A percentile compares a stretch with the other conserved stretches of the same genome.
phyloP scores from a whole-genome alignment of 37 sponge, comb jelly and placozoan species.

The Amphimedon queenslandica region DNA sequence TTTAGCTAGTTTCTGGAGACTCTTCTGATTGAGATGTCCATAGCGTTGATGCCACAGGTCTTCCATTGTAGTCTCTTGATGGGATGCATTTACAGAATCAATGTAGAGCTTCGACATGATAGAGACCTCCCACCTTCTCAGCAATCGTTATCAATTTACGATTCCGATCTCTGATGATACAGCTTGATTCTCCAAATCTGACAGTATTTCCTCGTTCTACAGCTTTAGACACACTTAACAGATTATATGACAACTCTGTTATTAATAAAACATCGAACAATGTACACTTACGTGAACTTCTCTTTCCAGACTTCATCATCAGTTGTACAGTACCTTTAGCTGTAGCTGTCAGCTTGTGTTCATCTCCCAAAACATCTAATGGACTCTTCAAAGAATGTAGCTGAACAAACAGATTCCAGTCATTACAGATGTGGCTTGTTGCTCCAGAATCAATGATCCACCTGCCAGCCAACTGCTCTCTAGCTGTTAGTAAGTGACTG shows the following conservation, averaged over 20 bases:
- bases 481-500: too few species aligned
- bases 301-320: constrained; percentile 20
- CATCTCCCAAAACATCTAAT: too few species aligned
- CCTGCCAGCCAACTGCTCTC: too few species aligned
- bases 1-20: constrained; percentile 29
- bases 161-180: not conserved
- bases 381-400: too few species aligned
- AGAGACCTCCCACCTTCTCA: not conserved
- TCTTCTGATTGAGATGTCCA: constrained; percentile 32
- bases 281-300: constrained; percentile 4
- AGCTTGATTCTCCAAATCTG: not conserved
- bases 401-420: too few species aligned
- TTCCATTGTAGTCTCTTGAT: constrained; percentile 26
- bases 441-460: too few species aligned
- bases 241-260: constrained; percentile 43
- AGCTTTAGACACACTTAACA: constrained; percentile 43
- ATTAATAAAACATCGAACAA: constrained; percentile 52
- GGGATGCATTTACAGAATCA: not conserved
- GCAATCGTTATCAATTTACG: not conserved
- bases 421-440: too few species aligned
- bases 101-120: not conserved
- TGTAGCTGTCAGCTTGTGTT: constrained; percentile 13
- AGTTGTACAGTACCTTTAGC: constrained; percentile 26
- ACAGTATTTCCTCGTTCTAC: not conserved
- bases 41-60: constrained; percentile 49